These are phyloP conservation scores for Tylochromis polylepis DNA, from an alignment of 2,113 vertebrate genomes.

Conservation along the genomic window DNA sequence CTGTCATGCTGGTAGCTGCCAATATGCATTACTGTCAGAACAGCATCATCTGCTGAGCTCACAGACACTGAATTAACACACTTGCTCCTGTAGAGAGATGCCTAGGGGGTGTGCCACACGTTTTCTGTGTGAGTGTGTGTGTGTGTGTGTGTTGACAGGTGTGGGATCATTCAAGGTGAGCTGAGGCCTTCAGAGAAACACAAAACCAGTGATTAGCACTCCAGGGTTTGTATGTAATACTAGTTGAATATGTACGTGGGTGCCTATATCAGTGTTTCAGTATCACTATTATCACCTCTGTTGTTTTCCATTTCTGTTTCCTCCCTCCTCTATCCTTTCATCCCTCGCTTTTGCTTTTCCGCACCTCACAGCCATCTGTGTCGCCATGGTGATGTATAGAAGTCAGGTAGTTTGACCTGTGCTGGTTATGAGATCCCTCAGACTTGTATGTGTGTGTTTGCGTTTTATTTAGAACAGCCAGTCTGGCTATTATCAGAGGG, in stretches of 20 bases:
- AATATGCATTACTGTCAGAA: slow-evolving; percentile 44
- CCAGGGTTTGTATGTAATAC: background rate
- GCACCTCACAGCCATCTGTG: background rate
- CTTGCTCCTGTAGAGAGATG: slow-evolving; percentile 1
- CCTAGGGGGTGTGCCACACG: background rate
- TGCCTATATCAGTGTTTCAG: background rate
- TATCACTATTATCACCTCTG: background rate
- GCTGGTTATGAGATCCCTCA: background rate
- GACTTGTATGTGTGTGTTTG: background rate
- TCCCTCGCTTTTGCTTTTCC: background rate
- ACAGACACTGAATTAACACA: slow-evolving; percentile 36
- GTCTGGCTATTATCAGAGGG: background rate
- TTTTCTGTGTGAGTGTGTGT: background rate
- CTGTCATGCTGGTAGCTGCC: slow-evolving; percentile 44
- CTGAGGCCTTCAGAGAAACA: background rate
- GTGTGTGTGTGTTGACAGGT: background rate
- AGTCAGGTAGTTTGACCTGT: background rate
- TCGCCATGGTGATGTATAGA: slow-evolving; percentile 28
- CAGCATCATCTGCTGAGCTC: slow-evolving; percentile 31
- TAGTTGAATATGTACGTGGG: background rate
- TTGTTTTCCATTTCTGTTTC: background rate
- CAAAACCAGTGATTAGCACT: slow-evolving; percentile 24
- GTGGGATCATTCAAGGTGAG: background rate
- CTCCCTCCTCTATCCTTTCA: background rate
- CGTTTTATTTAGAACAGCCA: background rate